A percentile compares a stretch with the other conserved stretches of the same genome.
phyloP scores from a whole-genome alignment of 2,888 invertebrate species.

The Ctenicera cuprea region DNA sequence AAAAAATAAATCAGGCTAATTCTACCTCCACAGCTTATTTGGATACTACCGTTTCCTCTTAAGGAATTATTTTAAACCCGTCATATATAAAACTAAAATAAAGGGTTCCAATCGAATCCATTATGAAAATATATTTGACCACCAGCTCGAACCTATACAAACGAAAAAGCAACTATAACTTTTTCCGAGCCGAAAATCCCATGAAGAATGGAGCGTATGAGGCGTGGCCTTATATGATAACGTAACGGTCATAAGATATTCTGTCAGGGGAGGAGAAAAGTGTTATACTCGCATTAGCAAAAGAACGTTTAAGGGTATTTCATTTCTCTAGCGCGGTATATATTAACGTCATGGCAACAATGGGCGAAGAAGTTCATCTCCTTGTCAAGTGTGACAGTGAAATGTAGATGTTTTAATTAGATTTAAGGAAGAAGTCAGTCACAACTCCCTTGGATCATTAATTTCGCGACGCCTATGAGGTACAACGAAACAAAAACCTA shows the following conservation, averaged over 20 bases:
- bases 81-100: no score
- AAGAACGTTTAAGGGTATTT: conserved; percentile 46
- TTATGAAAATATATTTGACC: not conserved
- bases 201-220: conserved; percentile 50
- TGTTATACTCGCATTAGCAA: conserved; percentile 46
- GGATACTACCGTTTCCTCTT: no score
- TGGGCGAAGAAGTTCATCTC: conserved; percentile 52
- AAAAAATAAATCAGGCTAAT: no score
- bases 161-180: conserved; percentile 34
- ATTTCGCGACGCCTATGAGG: conserved; percentile 44
- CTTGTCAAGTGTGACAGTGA: conserved; percentile 55
- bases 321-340: conserved; percentile 41
- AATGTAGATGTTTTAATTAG: conserved; percentile 59
- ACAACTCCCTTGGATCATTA: conserved; percentile 42
- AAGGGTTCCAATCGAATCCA: no score
- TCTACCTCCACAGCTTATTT: no score
- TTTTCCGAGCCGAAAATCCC: conserved; percentile 42
- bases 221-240: conserved; percentile 54
- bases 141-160: not conserved
- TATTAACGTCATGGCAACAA: conserved; percentile 47
- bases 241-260: conserved; percentile 51
- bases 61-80: no score
- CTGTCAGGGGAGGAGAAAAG: conserved; percentile 45
- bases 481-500: conserved; percentile 35
- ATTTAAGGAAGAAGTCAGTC: conserved; percentile 54